Evolutionary conservation across 2,888 invertebrate species (phyloP).

Genomic region (Euphydryas editha): DNA sequence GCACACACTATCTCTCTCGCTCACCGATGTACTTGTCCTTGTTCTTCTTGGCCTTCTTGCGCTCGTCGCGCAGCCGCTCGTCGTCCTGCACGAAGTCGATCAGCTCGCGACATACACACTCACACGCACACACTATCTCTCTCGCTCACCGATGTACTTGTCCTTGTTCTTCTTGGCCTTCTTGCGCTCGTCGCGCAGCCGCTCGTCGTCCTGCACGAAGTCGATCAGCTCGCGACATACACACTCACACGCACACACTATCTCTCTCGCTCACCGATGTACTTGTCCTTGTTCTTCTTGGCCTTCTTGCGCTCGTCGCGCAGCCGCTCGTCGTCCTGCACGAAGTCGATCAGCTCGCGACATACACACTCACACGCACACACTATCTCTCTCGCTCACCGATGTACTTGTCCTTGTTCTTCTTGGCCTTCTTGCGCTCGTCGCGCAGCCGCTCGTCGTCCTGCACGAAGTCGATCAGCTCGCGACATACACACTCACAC

Average conservation of each 20-base stretch:
- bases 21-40: constrained; percentile 98
- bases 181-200: constrained; percentile 96
- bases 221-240: no score
- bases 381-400: constrained; percentile 85
- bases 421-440: constrained; percentile 99
- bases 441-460: constrained; percentile 98
- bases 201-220: constrained; percentile 99
- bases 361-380: no score
- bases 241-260: no score
- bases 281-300: constrained; percentile 99
- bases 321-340: constrained; percentile 98
- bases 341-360: no score
- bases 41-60: constrained; percentile 99
- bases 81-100: constrained; percentile 99
- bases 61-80: constrained; percentile 96
- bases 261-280: constrained; percentile 93
- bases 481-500: no score
- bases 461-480: constrained; percentile 98
- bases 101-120: no score
- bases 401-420: constrained; percentile 99
- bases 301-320: constrained; percentile 99
- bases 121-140: no score
- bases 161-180: constrained; percentile 99
- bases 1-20: constrained; percentile 43
- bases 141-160: constrained; percentile 95